These are phyloP conservation scores for Vultur gryphus DNA, from an alignment of 2,797 vertebrate species.

Conservation along the genomic window DNA sequence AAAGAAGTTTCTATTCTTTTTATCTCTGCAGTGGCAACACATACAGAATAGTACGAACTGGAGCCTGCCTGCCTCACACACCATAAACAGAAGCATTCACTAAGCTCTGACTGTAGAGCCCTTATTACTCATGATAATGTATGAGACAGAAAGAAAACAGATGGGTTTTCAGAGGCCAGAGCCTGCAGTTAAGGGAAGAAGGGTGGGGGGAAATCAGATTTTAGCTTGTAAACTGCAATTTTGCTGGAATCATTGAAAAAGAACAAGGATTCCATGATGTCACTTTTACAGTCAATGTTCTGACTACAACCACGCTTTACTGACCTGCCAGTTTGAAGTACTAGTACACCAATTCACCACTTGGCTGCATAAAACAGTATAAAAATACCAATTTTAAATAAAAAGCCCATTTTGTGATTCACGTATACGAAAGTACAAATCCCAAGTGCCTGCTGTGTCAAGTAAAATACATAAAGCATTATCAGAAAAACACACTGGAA, in stretches of 20 bases:
- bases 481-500: constrained; percentile 38
- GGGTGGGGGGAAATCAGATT: neutral
- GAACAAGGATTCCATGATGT: neutral
- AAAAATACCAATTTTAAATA: constrained; percentile 14
- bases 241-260: neutral
- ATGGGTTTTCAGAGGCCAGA: neutral
- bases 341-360: neutral
- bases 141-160: neutral
- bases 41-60: neutral
- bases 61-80: neutral
- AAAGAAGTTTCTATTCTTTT: neutral
- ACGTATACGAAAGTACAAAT: neutral
- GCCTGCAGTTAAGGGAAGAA: neutral
- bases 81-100: neutral
- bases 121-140: neutral
- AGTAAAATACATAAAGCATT: constrained; percentile 27
- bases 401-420: constrained; percentile 33
- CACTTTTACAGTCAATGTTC: neutral
- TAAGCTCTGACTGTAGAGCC: neutral
- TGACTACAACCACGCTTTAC: neutral
- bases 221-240: neutral
- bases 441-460: neutral
- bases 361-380: neutral
- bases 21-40: neutral
- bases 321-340: neutral